Conservation (phyloP, 2,797 vertebrate genomes). For the Ctenosaura bakeri region DNA sequence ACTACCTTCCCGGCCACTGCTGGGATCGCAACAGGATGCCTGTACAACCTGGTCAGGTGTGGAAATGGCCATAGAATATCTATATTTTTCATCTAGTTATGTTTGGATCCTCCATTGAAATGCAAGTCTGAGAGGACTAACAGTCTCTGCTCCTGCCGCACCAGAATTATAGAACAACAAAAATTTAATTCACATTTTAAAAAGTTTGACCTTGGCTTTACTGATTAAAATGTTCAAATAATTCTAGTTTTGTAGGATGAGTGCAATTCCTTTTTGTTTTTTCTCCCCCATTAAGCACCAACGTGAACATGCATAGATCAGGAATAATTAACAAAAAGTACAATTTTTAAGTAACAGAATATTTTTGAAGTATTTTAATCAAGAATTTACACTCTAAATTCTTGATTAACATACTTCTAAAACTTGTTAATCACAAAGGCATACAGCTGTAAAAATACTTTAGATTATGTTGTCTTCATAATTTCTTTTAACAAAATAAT, state of each 20-base stretch:
- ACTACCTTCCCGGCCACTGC: no score
- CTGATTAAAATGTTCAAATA: conserved; percentile 30
- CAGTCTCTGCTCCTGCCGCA: no score
- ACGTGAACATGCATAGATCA: conserved; percentile 52
- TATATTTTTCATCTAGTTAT: no score
- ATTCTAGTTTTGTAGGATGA: conserved; percentile 52
- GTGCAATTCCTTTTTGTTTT: conserved; percentile 22
- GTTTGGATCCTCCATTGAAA: no score
- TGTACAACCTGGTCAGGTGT: no score
- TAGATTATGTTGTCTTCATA: conserved; percentile 5
- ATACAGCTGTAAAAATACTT: conserved; percentile 8
- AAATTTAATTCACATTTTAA: not conserved
- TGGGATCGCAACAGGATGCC: no score
- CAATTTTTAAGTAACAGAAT: conserved; percentile 10
- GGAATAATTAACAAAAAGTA: conserved; percentile 57
- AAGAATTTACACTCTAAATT: conserved; percentile 26
- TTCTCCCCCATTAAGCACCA: conserved; percentile 20
- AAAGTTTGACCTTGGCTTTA: not conserved
- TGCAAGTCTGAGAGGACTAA: no score
- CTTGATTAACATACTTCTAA: conserved; percentile 36
- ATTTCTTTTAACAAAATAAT: not conserved
- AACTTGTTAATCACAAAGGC: conserved; percentile 48
- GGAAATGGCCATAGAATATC: no score
- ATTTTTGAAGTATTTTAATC: not conserved
- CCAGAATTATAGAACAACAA: not conserved